Evolutionary conservation across 2,113 vertebrate genomes (phyloP), one percentile per base, ranked within the genome.

Genomic region (Stigmatopora argus): DNA sequence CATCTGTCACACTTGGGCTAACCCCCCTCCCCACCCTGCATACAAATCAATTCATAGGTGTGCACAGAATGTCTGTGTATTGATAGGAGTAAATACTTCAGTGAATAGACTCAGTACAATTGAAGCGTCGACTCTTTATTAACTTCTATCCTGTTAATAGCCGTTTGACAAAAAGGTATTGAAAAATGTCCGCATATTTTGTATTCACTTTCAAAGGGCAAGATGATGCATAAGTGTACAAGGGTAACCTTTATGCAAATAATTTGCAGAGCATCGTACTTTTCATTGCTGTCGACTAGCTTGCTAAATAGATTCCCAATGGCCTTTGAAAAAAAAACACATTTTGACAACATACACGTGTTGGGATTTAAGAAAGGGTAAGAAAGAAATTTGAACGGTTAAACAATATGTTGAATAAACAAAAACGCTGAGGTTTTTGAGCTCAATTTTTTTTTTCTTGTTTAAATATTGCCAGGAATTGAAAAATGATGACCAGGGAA

Each of bases 21-120:
- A 41, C 48, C n/a, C 35, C 64, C 67, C 71, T 31, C 26, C 26
- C 26, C 26, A 31, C 26, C 26, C 26, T 31, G 64, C 38, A 86
- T 73, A 69, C 75, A 69, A 73, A 80, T 80, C 82, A 86, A 84
- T 80, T 81, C 72, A 82, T 67, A 62, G 69, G 67, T 77, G 26
- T 31, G 26, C 26, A 31, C 26, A 31, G 73, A 80, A 85, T 86
- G 83, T 76, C 74, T 88, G 74, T 74, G 58, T 73, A 67, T 74
- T 73, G 78, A 71, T 48, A 51, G 57, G 72, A 41, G 74, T 66
- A 74, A 64, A 52, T 3, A 47, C 58, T 58, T 71, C 57, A 57
- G 70, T 65, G 46, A 82, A 79, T 48, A 26, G 56, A 71, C 60
- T 74, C 61, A 55, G 65, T 65, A 79, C 70, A 78, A 70, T n/a